Base-by-base conservation (phyloP, 1,140 invertebrate species). In the Drosophila bocqueti region DNA sequence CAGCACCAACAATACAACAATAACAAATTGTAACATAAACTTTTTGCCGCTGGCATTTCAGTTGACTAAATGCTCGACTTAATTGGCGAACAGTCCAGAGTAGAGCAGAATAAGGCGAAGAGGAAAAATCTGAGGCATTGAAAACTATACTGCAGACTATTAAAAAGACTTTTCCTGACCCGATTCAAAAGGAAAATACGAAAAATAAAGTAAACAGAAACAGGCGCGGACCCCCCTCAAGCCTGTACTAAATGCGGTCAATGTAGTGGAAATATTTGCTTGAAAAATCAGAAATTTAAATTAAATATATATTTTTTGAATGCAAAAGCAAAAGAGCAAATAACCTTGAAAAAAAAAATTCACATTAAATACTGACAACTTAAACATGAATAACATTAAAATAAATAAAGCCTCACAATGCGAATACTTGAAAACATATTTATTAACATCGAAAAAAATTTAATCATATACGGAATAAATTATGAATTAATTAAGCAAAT, bases 41-140 rank as follows among this genome's bases (percentile, higher is more conserved):
- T 76, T 76, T 61, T 64, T 69, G 80, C 80, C 67, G 36, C 47
- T 46, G 67, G 80, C 80, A 62, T 69, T 86, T 79, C 52, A 80
- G 84, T 80, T 83, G 84, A 89, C 83, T 86, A 78, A 82, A 87
- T 82, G 76, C 83, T 86, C 76, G 64, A 79, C 79, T 83, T 86
- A 87, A 80, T 87, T 87, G 83, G 83, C 83, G 26, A 58, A 58
- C 60, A 63, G 74, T 58, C 42, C 45, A 71, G 40, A 24, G 46
- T 43, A 50, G 45, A 49, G 24, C 21, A 24, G 24, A 43, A 45
- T 49, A 34, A 11, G 49, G 66, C 16, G 26, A 57, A 26, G 16
- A 31, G 24, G 21, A 16, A 68, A 67, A 52, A 45, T 61, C 45
- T 9, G n/a, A 73, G 46, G 38, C 55, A 61, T 73, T 74, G 68